Conservation (phyloP, 2,113 vertebrate species). For the Vulpes lagopus region DNA sequence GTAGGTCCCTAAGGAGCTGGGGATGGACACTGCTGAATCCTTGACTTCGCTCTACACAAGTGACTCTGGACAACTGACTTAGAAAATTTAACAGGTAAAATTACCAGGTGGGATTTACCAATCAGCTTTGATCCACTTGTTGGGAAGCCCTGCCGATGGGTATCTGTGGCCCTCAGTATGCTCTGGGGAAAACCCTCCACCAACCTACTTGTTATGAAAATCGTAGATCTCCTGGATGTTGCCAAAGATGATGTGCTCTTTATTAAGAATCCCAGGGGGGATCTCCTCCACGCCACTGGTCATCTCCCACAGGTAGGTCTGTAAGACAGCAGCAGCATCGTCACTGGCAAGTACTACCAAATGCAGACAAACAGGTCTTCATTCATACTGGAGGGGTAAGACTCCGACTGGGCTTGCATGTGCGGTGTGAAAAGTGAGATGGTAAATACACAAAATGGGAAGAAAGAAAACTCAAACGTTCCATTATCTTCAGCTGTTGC, state of each 20-base stretch:
- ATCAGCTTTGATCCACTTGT: neutral
- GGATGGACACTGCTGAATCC: neutral
- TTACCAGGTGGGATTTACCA: neutral
- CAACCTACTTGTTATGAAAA: slow-evolving; percentile 98
- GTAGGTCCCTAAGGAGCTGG: neutral
- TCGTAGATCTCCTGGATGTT: slow-evolving; percentile 99
- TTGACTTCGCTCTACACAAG: neutral
- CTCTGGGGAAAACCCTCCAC: slow-evolving; percentile 22
- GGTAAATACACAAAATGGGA: slow-evolving; percentile 63
- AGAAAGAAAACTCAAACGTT: neutral
- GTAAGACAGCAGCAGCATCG: slow-evolving; percentile 81
- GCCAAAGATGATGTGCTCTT: slow-evolving; percentile 97
- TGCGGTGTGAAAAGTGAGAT: neutral
- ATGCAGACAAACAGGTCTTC: slow-evolving; percentile 30
- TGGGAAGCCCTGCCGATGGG: neutral
- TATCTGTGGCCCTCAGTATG: neutral
- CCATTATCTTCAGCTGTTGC: slow-evolving; percentile 49
- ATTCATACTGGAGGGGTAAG: slow-evolving; percentile 38
- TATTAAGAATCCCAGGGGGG: slow-evolving; percentile 95
- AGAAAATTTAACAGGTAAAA: neutral
- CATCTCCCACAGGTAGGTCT: slow-evolving; percentile 99
- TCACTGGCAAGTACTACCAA: slow-evolving; percentile 55
- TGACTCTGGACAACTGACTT: neutral
- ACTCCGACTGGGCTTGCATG: neutral
- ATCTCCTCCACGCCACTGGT: slow-evolving; percentile 97